A percentile compares a stretch with the other conserved stretches of the same genome.
Evolutionary conservation across 2,888 invertebrate species (phyloP).

Genomic region (Ichneumon xanthorius): DNA sequence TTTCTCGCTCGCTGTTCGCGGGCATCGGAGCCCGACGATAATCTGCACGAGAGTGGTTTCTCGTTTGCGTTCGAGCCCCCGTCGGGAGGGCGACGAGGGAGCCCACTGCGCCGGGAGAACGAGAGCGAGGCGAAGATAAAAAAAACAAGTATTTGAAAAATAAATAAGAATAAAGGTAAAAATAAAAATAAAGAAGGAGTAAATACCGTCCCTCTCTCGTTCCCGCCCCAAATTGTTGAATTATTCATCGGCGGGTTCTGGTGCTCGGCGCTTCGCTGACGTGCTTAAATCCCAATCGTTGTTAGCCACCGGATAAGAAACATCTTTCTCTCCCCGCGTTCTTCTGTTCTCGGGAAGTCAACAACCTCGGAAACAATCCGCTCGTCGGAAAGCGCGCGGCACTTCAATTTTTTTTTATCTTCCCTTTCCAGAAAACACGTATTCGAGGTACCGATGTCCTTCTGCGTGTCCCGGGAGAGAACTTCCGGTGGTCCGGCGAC

Average conservation of each 20-base stretch:
- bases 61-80: constrained; percentile 47
- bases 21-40: constrained; percentile 41
- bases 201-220: constrained; percentile 36
- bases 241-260: constrained; percentile 63
- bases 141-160: not conserved
- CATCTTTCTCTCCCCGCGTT: constrained; percentile 16
- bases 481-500: constrained; percentile 88
- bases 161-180: not conserved
- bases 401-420: not conserved
- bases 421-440: constrained; percentile 91
- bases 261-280: constrained; percentile 6
- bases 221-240: constrained; percentile 66
- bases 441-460: constrained; percentile 96
- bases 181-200: constrained; percentile 8
- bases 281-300: constrained; percentile 48
- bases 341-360: constrained; percentile 42
- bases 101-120: constrained; percentile 3
- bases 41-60: constrained; percentile 50
- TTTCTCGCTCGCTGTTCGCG: constrained; percentile 30
- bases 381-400: not conserved
- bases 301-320: constrained; percentile 46
- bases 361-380: constrained; percentile 51
- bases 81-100: constrained; percentile 34
- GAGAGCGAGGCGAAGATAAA: constrained; percentile 8
- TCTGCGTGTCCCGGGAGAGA: constrained; percentile 92